These are phyloP conservation scores for Spodoptera picta DNA, from an alignment of 2,888 invertebrate genomes.

Conservation along the genomic window DNA sequence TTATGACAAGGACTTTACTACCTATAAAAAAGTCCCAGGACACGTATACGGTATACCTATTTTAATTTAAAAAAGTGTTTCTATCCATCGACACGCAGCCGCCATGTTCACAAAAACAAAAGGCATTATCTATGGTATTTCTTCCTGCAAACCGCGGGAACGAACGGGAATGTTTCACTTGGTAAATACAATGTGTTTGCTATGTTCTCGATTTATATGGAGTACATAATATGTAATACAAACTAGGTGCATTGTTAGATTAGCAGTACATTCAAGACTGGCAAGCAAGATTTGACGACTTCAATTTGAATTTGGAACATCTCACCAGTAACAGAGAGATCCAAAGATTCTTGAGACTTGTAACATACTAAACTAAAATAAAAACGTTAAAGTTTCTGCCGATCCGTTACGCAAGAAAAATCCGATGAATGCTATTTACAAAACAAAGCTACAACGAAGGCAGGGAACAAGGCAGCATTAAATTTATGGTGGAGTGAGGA, in stretches of 20 bases:
- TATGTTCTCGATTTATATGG: slow-evolving; percentile 57
- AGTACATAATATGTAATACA: too few species aligned
- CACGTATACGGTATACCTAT: slow-evolving; percentile 5
- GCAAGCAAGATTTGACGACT: too few species aligned
- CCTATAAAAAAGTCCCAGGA: neutral
- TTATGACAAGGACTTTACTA: neutral
- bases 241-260: too few species aligned
- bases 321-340: too few species aligned
- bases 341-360: too few species aligned
- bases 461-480: slow-evolving; percentile 76
- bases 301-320: too few species aligned
- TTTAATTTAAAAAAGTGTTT: slow-evolving; percentile 49
- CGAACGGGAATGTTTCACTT: slow-evolving; percentile 43
- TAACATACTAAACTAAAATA: too few species aligned
- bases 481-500: slow-evolving; percentile 77
- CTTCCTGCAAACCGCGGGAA: slow-evolving; percentile 28
- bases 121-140: slow-evolving; percentile 48
- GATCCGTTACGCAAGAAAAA: too few species aligned
- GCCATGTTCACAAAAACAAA: slow-evolving; percentile 44
- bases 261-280: too few species aligned
- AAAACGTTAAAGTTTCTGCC: too few species aligned
- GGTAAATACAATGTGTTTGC: slow-evolving; percentile 47
- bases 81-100: slow-evolving; percentile 36
- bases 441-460: slow-evolving; percentile 67
- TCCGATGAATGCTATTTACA: slow-evolving; percentile 36